A percentile compares a stretch with the other conserved stretches of the same genome.
Evolutionary conservation across 2,113 vertebrate species (phyloP).

Genomic region (Grammomys dolichurus): DNA sequence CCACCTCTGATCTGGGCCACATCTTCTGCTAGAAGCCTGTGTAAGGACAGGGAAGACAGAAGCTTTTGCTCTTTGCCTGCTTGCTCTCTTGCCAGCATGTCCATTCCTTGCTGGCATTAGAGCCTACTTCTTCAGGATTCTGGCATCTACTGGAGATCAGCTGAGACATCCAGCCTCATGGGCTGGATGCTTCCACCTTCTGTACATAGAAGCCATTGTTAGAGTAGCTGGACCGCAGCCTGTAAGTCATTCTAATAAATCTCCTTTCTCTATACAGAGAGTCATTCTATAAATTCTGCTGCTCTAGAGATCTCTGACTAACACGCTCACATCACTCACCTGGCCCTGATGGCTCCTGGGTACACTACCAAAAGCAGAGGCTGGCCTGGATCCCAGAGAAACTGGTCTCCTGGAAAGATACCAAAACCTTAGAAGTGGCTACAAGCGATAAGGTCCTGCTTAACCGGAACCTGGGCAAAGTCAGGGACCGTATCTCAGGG

Average conservation of each 20-base stretch:
- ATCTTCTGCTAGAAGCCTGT: not conserved
- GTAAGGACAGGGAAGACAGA: not conserved
- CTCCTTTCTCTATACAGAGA: not conserved
- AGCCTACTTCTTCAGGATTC: not conserved
- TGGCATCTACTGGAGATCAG: not conserved
- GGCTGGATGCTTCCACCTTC: not conserved
- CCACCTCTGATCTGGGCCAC: not conserved
- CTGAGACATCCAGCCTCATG: not conserved
- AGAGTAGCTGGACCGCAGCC: not conserved
- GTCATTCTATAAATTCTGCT: not conserved
- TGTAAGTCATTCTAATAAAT: not conserved
- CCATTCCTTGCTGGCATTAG: not conserved
- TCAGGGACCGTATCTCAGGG: not conserved
- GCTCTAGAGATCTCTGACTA: not conserved
- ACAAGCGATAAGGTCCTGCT: slow-evolving; percentile 13
- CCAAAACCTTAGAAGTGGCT: not conserved
- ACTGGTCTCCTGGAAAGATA: not conserved
- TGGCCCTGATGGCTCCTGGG: not conserved
- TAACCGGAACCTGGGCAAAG: not conserved
- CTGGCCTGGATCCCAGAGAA: not conserved
- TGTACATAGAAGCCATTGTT: not conserved
- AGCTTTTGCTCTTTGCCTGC: not conserved
- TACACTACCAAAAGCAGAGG: not conserved
- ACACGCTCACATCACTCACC: not conserved
- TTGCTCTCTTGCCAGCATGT: not conserved